Base-by-base conservation (phyloP, 2,888 invertebrate genomes). In the Drosophila recens region DNA sequence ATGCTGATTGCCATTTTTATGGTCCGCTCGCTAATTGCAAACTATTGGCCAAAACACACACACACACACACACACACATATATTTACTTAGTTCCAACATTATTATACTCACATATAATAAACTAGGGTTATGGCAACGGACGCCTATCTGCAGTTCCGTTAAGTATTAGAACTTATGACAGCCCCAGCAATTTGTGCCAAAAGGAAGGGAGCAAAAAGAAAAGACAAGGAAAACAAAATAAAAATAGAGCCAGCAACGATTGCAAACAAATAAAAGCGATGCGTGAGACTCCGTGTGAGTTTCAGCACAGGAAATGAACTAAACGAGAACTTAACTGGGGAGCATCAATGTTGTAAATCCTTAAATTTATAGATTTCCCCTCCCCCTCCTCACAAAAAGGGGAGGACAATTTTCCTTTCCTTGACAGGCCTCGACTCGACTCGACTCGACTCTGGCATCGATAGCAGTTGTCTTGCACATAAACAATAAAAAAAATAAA, bases 1-100 rank as follows among this genome's bases (percentile, higher is more conserved):
- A 90, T 90, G 89, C 76, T 89, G 89, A 90, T 90, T 86, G 81
- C 79, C 74, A 61, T 80, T 90, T 90, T 87, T 89, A 89, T 81
- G 59, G 57, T 70, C 27, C 20, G 38, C 23, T 23, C 62, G 76
- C 82, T 87, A 87, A 87, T 87, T 87, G 87, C 89, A 81, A 87
- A 87, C 87, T 87, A 87, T 87, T 87, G 89, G 84, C 63, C 78
- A 42, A 15, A 5, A 34, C 45, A 56, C 63, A 57, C 40, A 30
- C 34, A 43, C 34, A 42, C 33, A 40, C 48, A 17, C 40, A 23
- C 51, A 33, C 36, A n/a, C 48, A n/a, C 52, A 40, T 61, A 15
- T 63, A 38, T n/a, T 11, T 46, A 27, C 33, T 66, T 38, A 61
- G 43, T 36, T 30, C 43, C 34, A 63, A 72, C 83, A 74, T 86